phyloP scores from a whole-genome alignment of 2,888 invertebrate species.

The Andrena haemorrhoa region DNA sequence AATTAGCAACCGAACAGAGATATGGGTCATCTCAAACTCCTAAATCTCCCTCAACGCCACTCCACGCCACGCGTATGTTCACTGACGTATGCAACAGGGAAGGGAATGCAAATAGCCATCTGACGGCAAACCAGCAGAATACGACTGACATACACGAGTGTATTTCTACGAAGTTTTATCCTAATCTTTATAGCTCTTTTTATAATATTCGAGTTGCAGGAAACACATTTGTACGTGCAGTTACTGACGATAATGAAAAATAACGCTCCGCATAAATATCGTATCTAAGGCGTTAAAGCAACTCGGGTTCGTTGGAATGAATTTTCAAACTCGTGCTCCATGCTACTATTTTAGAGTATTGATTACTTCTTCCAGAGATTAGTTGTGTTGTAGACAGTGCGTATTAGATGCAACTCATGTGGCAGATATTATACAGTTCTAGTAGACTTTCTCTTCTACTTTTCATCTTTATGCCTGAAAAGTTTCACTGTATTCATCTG shows the following conservation, averaged over 20 bases:
- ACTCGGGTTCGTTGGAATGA: not conserved
- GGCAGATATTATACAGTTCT: too few relatives aligned
- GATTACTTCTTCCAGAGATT: constrained; percentile 28
- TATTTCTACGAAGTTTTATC: constrained; percentile 1
- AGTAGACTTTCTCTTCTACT: too few relatives aligned
- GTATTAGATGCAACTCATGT: not conserved
- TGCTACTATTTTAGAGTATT: constrained; percentile 20
- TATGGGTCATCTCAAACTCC: constrained; percentile 22
- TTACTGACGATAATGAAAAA: not conserved
- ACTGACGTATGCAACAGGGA: constrained; percentile 55
- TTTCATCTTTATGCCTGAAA: too few relatives aligned
- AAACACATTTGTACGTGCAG: not conserved
- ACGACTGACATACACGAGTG: constrained; percentile 21
- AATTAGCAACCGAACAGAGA: not conserved
- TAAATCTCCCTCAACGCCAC: constrained; percentile 19
- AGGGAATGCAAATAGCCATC: constrained; percentile 48
- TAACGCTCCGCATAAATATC: not conserved
- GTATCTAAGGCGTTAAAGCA: not conserved
- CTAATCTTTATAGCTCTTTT: constrained; percentile 11
- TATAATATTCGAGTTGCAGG: not conserved
- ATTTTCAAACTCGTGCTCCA: not conserved
- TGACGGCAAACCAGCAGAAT: constrained; percentile 31
- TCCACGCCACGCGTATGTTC: constrained; percentile 47
- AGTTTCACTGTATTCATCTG: too few relatives aligned
- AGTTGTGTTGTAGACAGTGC: constrained; percentile 2